Percentiles rank a stretch among this genome's conserved stretches.
Conservation (phyloP, 2,113 vertebrate genomes). For the Ammodytes marinus region DNA sequence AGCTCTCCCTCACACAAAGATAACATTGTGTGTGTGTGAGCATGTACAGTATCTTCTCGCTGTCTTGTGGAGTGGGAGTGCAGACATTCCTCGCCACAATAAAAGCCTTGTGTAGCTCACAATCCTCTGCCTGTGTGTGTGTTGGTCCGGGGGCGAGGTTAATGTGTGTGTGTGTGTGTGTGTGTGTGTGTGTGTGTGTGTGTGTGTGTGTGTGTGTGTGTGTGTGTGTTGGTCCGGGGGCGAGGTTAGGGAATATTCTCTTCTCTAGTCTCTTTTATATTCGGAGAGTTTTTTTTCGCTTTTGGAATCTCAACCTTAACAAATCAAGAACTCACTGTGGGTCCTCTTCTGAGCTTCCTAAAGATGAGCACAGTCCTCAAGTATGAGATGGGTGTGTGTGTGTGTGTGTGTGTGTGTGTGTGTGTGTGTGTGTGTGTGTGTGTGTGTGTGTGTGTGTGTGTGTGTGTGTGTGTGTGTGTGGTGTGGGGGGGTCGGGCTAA, state of each 20-base stretch:
- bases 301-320: slow-evolving; percentile 63
- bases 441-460: neutral
- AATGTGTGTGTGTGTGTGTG: too few species aligned
- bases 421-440: neutral
- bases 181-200: too few species aligned
- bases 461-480: neutral
- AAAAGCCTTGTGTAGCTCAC: slow-evolving; percentile 72
- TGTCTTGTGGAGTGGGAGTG: slow-evolving; percentile 64
- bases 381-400: slow-evolving; percentile 38
- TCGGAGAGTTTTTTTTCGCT: neutral
- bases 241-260: slow-evolving; percentile 24
- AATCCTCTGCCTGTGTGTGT: slow-evolving; percentile 64
- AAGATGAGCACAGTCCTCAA: slow-evolving; percentile 63
- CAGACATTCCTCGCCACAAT: slow-evolving; percentile 78
- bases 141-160: slow-evolving; percentile 4
- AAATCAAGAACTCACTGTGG: slow-evolving; percentile 14
- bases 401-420: neutral
- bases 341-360: slow-evolving; percentile 4
- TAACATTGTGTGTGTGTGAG: slow-evolving; percentile 1
- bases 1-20: neutral
- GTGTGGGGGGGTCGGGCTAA: neutral
- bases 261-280: slow-evolving; percentile 31
- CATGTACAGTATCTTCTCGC: slow-evolving; percentile 32
- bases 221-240: slow-evolving; percentile 35
- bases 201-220: slow-evolving; percentile 29